phyloP scores from a whole-genome alignment of 1,140 invertebrate species.

The Tribolium madens region DNA sequence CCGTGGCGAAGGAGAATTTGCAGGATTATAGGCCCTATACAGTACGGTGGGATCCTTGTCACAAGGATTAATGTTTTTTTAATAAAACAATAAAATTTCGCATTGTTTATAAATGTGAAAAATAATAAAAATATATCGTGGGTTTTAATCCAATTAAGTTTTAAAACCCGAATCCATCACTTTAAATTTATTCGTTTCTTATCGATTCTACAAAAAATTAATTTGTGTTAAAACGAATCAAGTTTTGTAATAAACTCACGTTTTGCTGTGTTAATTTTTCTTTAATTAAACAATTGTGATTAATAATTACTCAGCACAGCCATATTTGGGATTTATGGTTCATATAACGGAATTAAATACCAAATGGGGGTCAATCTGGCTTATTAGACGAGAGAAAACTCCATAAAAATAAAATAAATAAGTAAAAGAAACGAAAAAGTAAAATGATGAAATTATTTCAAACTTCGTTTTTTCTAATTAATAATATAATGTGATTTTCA shows the following conservation, averaged over 20 bases:
- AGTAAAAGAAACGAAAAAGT: too few relatives aligned
- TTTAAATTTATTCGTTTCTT: too few relatives aligned
- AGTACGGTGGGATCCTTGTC: constrained; percentile 62
- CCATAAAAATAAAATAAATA: too few relatives aligned
- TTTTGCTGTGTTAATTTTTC: background rate
- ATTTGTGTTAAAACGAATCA: background rate
- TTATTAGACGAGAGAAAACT: too few relatives aligned
- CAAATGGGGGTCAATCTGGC: too few relatives aligned
- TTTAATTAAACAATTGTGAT: background rate
- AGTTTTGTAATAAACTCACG: background rate
- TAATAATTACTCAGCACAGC: background rate
- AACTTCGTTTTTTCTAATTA: too few relatives aligned
- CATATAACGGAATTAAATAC: background rate
- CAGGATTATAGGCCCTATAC: constrained; percentile 65
- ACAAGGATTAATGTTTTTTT: constrained; percentile 6
- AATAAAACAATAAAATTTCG: too few relatives aligned
- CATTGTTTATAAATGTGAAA: background rate
- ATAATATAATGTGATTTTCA: too few relatives aligned
- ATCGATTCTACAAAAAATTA: background rate
- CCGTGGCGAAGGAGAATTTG: constrained; percentile 65
- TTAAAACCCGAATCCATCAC: background rate
- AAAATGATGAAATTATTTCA: too few relatives aligned
- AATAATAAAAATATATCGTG: constrained; percentile 2
- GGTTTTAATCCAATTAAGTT: background rate
- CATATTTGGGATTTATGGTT: background rate